Percentiles rank a stretch among this genome's conserved stretches.
phyloP scores from a whole-genome alignment of 1,140 invertebrate genomes.

The Stegodyphus dumicola region DNA sequence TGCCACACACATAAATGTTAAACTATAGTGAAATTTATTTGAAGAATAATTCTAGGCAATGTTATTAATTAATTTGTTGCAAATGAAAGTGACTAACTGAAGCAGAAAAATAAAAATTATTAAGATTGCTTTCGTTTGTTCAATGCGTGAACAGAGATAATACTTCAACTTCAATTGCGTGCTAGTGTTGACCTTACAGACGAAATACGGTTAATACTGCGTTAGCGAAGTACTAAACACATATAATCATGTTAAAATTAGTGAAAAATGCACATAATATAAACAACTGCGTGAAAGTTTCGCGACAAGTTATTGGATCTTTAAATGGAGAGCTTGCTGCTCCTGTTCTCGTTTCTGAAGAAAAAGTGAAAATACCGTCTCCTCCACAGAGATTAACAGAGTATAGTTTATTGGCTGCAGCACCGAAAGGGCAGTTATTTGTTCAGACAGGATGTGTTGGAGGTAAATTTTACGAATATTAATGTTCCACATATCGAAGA shows the following conservation, averaged over 20 bases:
- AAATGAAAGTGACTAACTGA: too few relatives aligned
- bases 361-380: constrained; percentile 22
- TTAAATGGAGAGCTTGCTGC: constrained; percentile 25
- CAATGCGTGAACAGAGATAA: too few relatives aligned
- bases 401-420: constrained; percentile 1
- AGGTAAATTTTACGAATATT: constrained; percentile 22
- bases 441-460: constrained; percentile 42
- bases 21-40: too few relatives aligned
- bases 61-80: too few relatives aligned
- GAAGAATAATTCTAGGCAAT: too few relatives aligned
- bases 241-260: constrained; percentile 28
- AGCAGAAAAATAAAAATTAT: too few relatives aligned
- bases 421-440: constrained; percentile 35
- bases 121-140: too few relatives aligned
- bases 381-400: constrained; percentile 26
- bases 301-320: constrained; percentile 38
- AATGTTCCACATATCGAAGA: background rate
- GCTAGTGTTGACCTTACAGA: too few relatives aligned
- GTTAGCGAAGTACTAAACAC: too few relatives aligned
- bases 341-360: background rate
- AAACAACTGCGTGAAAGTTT: constrained; percentile 26
- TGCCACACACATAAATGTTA: too few relatives aligned
- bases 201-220: too few relatives aligned
- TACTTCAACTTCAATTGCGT: too few relatives aligned
- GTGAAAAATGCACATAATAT: constrained; percentile 17